Evolutionary conservation across 2,113 vertebrate genomes (phyloP).

Genomic region (Brienomyrus brachyistius): DNA sequence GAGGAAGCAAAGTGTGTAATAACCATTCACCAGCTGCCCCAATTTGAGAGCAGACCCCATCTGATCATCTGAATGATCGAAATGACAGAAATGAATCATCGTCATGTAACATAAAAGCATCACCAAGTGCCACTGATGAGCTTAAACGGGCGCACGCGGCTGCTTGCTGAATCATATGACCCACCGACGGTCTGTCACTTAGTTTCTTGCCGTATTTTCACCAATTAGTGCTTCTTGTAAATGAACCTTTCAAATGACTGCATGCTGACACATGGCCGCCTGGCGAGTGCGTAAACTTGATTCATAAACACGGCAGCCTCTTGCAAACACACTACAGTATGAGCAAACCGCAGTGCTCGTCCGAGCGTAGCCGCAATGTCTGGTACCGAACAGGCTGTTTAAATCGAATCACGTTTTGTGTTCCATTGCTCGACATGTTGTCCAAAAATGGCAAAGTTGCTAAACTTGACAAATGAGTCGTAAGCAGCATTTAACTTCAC

Average conservation of each 20-base stretch:
- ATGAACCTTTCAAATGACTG: not conserved
- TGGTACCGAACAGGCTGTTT: not conserved
- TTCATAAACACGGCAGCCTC: not conserved
- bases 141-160: not conserved
- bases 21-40: constrained; percentile 2
- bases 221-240: not conserved
- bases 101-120: not conserved
- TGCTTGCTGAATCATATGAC: not conserved
- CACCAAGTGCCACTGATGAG: not conserved
- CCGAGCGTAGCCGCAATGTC: not conserved
- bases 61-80: not conserved
- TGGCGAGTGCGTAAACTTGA: not conserved
- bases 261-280: not conserved
- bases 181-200: not conserved
- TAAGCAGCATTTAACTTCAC: not conserved
- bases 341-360: not conserved
- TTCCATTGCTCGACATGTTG: not conserved
- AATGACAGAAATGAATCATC: not conserved
- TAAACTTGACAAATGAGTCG: not conserved
- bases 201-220: not conserved
- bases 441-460: not conserved
- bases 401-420: not conserved
- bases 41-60: not conserved
- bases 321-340: not conserved
- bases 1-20: not conserved